Evolutionary conservation across 2,888 invertebrate genomes (phyloP), one percentile per base, ranked within the genome.

Genomic region (Lissonota sp.): DNA sequence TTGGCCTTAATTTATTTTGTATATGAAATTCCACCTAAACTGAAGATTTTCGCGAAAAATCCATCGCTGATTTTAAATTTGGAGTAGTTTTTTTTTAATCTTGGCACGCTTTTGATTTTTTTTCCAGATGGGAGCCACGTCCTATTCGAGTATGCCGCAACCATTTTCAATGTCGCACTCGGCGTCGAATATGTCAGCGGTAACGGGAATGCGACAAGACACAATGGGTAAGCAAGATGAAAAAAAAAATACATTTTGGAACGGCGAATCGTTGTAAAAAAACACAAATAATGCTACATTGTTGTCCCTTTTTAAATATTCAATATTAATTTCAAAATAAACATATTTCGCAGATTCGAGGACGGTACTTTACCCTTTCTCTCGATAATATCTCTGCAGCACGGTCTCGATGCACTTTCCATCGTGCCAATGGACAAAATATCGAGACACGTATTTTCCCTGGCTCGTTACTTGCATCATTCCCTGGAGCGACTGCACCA

Each of bases 101-200:
- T 26, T 26, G 26, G 26, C 26, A 26, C 26, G 1, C 3, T 26
- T 93, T 83, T 69, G 5, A 1, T 12, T 14, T 62, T 67, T 6
- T 4, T 95, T 95, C 57, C 96, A 98, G 95, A 98, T 98, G 98
- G 97, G 97, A 77, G 96, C 97, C 62, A 96, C 97, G 90, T 97
- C 98, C 64, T 98, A 98, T 93, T 97, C 98, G 67, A 95, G 96
- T 84, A 98, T 98, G 97, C 97, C 97, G 26, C 98, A 98, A 92
- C 97, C 98, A 63, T 99, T 98, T 94, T 97, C 98, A 82, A 98
- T 98, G 97, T 96, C 97, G 63, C 98, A 98, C 93, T 95, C 97
- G 75, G 94, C 95, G 80, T 96, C 97, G 89, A 98, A 98, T 92
- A 98, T 98, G 98, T 96, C 97, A 85, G 96, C 97, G 72, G 97